These are phyloP conservation scores for Caenorhabditis macrosperma DNA, from an alignment of 2,888 invertebrate genomes.

Conservation along the genomic window DNA sequence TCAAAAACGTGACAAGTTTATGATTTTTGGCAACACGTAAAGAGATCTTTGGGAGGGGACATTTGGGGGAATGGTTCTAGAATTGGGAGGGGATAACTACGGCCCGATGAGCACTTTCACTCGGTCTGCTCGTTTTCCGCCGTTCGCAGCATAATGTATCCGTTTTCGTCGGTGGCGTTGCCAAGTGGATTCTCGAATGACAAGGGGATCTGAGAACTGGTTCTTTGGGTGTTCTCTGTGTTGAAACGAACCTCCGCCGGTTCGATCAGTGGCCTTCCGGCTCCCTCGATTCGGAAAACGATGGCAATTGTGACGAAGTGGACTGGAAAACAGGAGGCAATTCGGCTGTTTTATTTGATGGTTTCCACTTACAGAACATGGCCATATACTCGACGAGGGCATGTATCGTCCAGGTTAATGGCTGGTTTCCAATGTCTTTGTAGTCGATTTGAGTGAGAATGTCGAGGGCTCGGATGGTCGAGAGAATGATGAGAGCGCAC, in stretches of 20 bases:
- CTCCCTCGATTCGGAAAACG: constrained; percentile 45
- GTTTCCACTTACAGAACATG: constrained; percentile 33
- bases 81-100: constrained; percentile 6
- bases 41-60: constrained; percentile 19
- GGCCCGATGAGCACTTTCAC: not conserved
- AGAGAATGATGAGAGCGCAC: constrained; percentile 40
- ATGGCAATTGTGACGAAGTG: constrained; percentile 48
- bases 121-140: constrained; percentile 42
- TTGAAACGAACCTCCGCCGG: constrained; percentile 59
- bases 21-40: constrained; percentile 43
- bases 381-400: constrained; percentile 48
- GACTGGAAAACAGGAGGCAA: constrained; percentile 44
- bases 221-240: not conserved
- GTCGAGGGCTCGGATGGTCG: constrained; percentile 35
- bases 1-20: constrained; percentile 20
- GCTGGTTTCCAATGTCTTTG: constrained; percentile 50
- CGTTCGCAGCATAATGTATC: constrained; percentile 55
- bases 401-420: constrained; percentile 52
- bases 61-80: constrained; percentile 25
- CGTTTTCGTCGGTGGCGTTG: constrained; percentile 49
- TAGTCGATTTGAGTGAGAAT: constrained; percentile 59
- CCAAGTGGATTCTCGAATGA: constrained; percentile 56
- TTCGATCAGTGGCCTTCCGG: constrained; percentile 49
- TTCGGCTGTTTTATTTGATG: not conserved
- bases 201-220: constrained; percentile 43